Conservation (phyloP, 1,140 invertebrate species). For the Euwallacea fornicatus region DNA sequence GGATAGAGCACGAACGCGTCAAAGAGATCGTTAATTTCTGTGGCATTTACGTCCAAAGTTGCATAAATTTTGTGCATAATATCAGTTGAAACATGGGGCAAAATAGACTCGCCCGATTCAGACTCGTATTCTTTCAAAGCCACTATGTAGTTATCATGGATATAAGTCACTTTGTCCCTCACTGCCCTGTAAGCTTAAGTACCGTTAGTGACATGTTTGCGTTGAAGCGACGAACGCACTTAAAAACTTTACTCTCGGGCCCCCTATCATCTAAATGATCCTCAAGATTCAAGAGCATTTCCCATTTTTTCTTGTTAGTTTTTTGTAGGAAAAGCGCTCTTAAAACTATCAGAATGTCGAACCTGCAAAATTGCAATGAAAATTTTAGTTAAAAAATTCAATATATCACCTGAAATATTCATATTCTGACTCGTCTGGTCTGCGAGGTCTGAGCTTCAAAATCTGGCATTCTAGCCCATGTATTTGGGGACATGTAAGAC, state of each 20-base stretch:
- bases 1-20: slow-evolving; percentile 60
- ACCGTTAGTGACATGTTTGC: not conserved
- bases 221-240: slow-evolving; percentile 51
- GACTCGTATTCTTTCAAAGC: slow-evolving; percentile 46
- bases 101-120: slow-evolving; percentile 29
- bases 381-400: not conserved
- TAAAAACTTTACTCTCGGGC: slow-evolving; percentile 60
- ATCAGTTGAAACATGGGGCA: slow-evolving; percentile 56
- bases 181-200: slow-evolving; percentile 56
- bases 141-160: slow-evolving; percentile 62
- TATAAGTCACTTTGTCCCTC: slow-evolving; percentile 62
- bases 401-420: slow-evolving; percentile 27
- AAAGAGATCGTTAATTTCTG: slow-evolving; percentile 59
- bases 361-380: slow-evolving; percentile 51
- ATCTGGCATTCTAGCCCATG: slow-evolving; percentile 68
- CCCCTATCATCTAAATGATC: slow-evolving; percentile 69
- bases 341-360: slow-evolving; percentile 67
- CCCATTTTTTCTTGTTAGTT: slow-evolving; percentile 64
- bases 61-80: slow-evolving; percentile 66
- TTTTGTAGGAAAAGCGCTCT: slow-evolving; percentile 67
- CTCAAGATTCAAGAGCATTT: slow-evolving; percentile 64
- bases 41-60: slow-evolving; percentile 69
- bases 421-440: slow-evolving; percentile 22
- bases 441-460: slow-evolving; percentile 32
- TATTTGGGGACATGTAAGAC: slow-evolving; percentile 59